Percentiles rank a stretch among this genome's conserved stretches.
Conservation (phyloP, 2,888 invertebrate species). For the Tenthredo distinguenda region DNA sequence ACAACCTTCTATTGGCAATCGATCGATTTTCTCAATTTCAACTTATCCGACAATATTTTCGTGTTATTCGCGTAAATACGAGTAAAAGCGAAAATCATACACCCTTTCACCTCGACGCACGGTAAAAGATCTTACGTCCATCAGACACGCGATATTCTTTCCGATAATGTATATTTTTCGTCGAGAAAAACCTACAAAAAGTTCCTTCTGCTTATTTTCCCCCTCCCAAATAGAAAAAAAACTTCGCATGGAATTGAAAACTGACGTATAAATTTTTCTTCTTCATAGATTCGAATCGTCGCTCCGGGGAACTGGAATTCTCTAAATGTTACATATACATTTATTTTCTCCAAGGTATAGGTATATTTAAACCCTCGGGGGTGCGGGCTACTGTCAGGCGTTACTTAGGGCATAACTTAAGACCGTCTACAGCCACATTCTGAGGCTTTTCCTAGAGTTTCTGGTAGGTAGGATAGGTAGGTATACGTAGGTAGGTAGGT, state of each 20-base stretch:
- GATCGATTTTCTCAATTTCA: too few species aligned
- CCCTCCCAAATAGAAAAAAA: too few species aligned
- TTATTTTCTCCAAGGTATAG: neutral
- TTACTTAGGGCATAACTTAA: constrained; percentile 36
- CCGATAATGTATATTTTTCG: neutral
- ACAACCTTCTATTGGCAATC: too few species aligned
- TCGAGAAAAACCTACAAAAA: neutral
- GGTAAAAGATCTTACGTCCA: too few species aligned
- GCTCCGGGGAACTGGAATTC: neutral
- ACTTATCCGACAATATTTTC: too few species aligned
- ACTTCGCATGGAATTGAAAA: neutral
- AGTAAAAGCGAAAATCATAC: too few species aligned
- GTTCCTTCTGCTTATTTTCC: neutral
- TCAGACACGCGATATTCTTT: too few species aligned
- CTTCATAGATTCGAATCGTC: neutral
- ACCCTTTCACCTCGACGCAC: too few species aligned
- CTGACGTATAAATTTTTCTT: neutral
- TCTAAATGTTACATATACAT: neutral
- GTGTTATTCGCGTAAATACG: too few species aligned
- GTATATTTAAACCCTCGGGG: neutral
- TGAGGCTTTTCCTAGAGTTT: constrained; percentile 10
- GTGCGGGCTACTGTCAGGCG: neutral
- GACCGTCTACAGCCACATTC: constrained; percentile 6
- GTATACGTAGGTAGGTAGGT: neutral
- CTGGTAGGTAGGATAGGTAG: neutral